Conservation (phyloP, 2,888 invertebrate genomes). For the Thecocarcelia acutangulata region DNA sequence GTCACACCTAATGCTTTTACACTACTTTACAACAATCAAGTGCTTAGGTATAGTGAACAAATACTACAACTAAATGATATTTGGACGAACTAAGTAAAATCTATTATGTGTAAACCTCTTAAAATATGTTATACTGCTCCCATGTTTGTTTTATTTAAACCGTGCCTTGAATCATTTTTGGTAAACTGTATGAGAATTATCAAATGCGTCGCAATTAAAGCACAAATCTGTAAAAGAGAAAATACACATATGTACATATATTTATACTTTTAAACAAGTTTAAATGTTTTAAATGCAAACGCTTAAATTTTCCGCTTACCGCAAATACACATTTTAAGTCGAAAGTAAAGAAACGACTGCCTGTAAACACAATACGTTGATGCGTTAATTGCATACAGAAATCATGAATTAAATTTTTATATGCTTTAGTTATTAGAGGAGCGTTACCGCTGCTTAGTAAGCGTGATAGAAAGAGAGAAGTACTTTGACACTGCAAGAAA, state of each 20-base stretch:
- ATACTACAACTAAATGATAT: too few species aligned
- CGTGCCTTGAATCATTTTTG: conserved; percentile 42
- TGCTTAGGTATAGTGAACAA: too few species aligned
- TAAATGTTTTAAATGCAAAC: neutral
- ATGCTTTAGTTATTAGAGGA: conserved; percentile 6
- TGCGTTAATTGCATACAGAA: conserved; percentile 70
- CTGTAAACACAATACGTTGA: conserved; percentile 67
- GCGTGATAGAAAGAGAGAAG: conserved; percentile 52
- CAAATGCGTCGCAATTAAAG: conserved; percentile 69
- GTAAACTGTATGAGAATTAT: conserved; percentile 71
- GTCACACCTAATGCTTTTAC: too few species aligned
- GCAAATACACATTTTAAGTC: conserved; percentile 67
- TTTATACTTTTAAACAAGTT: neutral
- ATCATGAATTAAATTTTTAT: conserved; percentile 66
- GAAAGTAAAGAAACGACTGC: conserved; percentile 67
- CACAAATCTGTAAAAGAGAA: conserved; percentile 63
- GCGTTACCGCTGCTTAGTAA: conserved; percentile 5
- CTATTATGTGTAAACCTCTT: neutral
- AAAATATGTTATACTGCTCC: neutral
- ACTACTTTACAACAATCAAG: too few species aligned
- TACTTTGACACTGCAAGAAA: conserved; percentile 26
- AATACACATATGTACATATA: neutral
- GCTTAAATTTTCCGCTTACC: conserved; percentile 58
- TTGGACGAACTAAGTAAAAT: too few species aligned
- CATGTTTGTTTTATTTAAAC: conserved; percentile 24